Evolutionary conservation across 1,140 invertebrate genomes (phyloP).

Genomic region (Saccostrea echinata): DNA sequence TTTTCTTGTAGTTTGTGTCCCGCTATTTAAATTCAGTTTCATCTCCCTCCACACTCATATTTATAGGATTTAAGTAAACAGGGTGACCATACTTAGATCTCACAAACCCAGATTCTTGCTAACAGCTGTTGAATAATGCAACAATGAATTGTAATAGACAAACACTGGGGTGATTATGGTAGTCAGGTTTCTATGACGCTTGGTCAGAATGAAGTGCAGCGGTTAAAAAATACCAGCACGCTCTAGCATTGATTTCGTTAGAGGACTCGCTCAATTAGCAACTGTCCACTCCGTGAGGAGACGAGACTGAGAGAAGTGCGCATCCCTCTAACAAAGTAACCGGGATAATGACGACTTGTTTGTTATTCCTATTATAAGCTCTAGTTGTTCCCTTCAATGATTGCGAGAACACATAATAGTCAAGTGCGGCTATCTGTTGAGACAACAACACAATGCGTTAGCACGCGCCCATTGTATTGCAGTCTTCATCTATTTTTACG

Average conservation of each 20-base stretch:
- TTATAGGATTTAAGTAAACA: background rate
- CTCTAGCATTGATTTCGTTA: background rate
- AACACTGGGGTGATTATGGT: background rate
- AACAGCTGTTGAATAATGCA: constrained; percentile 25
- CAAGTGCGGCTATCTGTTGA: background rate
- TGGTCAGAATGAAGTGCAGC: background rate
- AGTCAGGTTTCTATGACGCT: background rate
- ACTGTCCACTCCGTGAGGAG: background rate
- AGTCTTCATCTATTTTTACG: background rate
- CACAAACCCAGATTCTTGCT: background rate
- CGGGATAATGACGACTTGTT: background rate
- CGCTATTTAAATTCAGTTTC: too few relatives aligned
- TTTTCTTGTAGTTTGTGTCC: background rate
- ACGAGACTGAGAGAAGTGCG: background rate
- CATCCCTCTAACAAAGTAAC: background rate
- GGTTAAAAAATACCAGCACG: background rate
- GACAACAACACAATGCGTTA: background rate
- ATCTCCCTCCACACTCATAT: background rate
- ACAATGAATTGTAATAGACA: background rate
- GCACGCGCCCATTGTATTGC: background rate
- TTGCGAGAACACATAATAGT: background rate
- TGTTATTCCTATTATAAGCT: background rate
- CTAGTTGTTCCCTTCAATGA: background rate
- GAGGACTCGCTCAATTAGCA: background rate
- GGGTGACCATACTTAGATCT: background rate